These are phyloP conservation scores for Enteromius unitaeniatus DNA, from an alignment of 2,797 vertebrate genomes.

Conservation along the genomic window DNA sequence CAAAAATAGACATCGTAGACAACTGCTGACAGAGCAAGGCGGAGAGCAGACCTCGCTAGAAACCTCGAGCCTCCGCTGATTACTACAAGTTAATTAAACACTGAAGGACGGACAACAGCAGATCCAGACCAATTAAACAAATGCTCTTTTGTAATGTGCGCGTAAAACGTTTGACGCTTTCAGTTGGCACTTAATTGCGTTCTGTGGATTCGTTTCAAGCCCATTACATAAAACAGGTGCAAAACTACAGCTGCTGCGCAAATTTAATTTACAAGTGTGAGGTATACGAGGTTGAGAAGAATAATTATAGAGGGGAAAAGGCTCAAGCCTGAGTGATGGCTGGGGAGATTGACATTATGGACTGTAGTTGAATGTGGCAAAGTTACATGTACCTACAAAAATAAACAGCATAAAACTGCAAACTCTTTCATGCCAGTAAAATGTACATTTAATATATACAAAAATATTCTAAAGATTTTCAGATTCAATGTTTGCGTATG, in stretches of 20 bases:
- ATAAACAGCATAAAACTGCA: too few relatives aligned
- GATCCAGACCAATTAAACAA: not conserved
- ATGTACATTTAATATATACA: not conserved
- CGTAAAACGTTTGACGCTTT: slow-evolving; percentile 16
- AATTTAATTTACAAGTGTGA: slow-evolving; percentile 32
- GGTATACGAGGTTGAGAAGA: slow-evolving; percentile 30
- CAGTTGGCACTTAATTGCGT: slow-evolving; percentile 3
- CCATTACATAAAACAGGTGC: slow-evolving; percentile 54
- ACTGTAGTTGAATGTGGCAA: slow-evolving; percentile 35
- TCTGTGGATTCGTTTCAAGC: slow-evolving; percentile 42
- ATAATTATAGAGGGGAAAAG: slow-evolving; percentile 31
- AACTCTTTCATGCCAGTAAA: not conserved
- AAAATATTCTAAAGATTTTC: too few relatives aligned
- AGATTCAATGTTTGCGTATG: too few relatives aligned
- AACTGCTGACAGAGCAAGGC: slow-evolving; percentile 90
- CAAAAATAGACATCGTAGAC: slow-evolving; percentile 89
- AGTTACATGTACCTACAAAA: not conserved
- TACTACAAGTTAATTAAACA: slow-evolving; percentile 89
- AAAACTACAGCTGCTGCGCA: slow-evolving; percentile 40
- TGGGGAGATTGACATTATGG: slow-evolving; percentile 24
- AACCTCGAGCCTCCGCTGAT: slow-evolving; percentile 87
- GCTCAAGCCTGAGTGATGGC: slow-evolving; percentile 16
- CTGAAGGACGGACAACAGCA: slow-evolving; percentile 78
- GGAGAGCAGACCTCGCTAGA: slow-evolving; percentile 83
- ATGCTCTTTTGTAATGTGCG: slow-evolving; percentile 58